Percentiles rank a stretch among this genome's conserved stretches.
Evolutionary conservation across 2,888 invertebrate genomes (phyloP).

Genomic region (Adela reaumurella): DNA sequence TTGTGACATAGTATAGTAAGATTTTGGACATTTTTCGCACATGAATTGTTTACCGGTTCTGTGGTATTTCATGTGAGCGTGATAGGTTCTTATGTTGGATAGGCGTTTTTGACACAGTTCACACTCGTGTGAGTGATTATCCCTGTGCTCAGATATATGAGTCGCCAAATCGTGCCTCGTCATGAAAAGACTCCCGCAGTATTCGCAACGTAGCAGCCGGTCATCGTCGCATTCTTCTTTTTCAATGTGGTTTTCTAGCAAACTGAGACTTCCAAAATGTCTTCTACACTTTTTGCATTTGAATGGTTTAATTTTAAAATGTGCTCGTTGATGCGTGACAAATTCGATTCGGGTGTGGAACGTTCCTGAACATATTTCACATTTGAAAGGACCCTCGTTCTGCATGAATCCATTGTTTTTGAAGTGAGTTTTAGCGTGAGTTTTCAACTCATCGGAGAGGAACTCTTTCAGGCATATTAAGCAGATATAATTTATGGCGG

Average conservation of each 20-base stretch:
- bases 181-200: constrained; percentile 15
- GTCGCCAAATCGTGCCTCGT: constrained; percentile 16
- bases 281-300: constrained; percentile 14
- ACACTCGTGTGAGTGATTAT: constrained; percentile 16
- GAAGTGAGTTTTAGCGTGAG: constrained; percentile 19
- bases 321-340: constrained; percentile 13
- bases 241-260: constrained; percentile 10
- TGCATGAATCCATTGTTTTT: constrained; percentile 7
- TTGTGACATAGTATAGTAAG: constrained; percentile 22
- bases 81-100: constrained; percentile 19
- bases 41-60: constrained; percentile 18
- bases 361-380: constrained; percentile 14
- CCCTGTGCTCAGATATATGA: constrained; percentile 14
- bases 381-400: constrained; percentile 9
- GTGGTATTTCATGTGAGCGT: constrained; percentile 22
- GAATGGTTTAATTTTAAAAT: constrained; percentile 13
- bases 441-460: constrained; percentile 13
- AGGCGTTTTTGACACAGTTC: constrained; percentile 20
- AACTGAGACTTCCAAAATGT: constrained; percentile 11
- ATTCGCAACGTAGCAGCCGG: constrained; percentile 12
- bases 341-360: constrained; percentile 15
- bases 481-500: constrained; percentile 10
- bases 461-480: constrained; percentile 20
- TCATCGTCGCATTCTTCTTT: constrained; percentile 2
- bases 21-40: constrained; percentile 20